Evolutionary conservation across 2,888 invertebrate species (phyloP), one percentile per base, ranked within the genome.

Genomic region (Prosapia bicincta): DNA sequence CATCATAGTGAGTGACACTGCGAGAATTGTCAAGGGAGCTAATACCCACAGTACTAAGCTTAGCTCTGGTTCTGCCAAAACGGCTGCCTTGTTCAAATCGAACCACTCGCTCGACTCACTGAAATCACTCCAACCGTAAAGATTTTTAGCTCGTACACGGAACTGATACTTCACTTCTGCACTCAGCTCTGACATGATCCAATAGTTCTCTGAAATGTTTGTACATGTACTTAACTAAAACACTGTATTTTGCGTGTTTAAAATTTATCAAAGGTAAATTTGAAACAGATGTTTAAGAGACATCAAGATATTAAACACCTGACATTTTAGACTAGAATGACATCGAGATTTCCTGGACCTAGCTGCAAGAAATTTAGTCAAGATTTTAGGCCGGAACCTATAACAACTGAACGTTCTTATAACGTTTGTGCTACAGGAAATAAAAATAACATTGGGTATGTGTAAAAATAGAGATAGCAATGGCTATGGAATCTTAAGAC

Each of bases 101-200:
- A 90, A 88, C 38, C 89, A 87, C 30, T 88, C 87, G 80, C 92
- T 94, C 71, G 88, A 85, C 79, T 88, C 85, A 79, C 95, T 96
- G 84, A 91, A 91, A 20, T 90, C 88, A 77, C 96, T 93, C 90
- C 93, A 94, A 25, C 97, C 97, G 84, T 93, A 91, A 3, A 87
- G 86, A 85, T 97, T 97, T 76, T 88, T 86, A 0, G 96, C 95
- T 78, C 91, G 89, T 69, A 95, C 94, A 10, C 93, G 88, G 83
- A 95, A 95, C 73, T 88, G 86, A 81, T 93, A 92, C 70, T 89
- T 87, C 26, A 88, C 85, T 76, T 89, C 89, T 25, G 88, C 87
- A 73, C 88, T 88, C 72, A 91, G 85, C 20, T 90, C 90, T 10
- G 89, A 88, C 26, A 96, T 90, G 77, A 94, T 89, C 93, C 96